Base-by-base conservation (phyloP, 2,113 vertebrate genomes). In the Podarcis muralis region DNA sequence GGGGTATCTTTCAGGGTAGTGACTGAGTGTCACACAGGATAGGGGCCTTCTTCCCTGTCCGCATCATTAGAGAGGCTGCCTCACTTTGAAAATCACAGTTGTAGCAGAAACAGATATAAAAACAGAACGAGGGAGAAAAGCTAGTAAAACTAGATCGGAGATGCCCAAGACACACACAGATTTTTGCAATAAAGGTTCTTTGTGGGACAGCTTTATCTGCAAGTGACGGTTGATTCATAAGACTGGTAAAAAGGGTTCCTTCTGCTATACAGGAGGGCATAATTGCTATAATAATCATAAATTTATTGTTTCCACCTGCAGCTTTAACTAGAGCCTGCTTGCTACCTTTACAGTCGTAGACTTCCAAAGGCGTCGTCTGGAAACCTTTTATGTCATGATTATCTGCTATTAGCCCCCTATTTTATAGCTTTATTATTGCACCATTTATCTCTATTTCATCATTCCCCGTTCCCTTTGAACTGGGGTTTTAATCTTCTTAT, bases 231-330 rank as follows among this genome's bases (percentile, higher is more conserved):
- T 83, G 87, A 88, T 83, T 76, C 66, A 77, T 75, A 88, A 83
- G 72, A 43, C 62, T 66, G 74, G 72, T 83, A 83, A 83, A 66
- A 87, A 83, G 32, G 37, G 37, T 66, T 75, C 80, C 57, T 83
- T 88, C 87, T 88, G 81, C 37, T 83, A 35, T 77, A 30, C 80
- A 83, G 66, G 37, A 71, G 53, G 71, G 59, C 25, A 83, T 77
- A 83, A 83, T 68, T 76, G 72, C 71, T 48, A 66, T 76, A 82
- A 83, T 88, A 65, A 76, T 76, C 57, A 83, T 88, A 88, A 32
- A 82, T 88, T 76, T 66, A 88, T 88, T 83, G 71, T 88, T 77
- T 83, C 72, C 62, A 88, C 81, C 71, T 77, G 81, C 59, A 62
- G 81, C 12, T 83, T 88, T 83, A 76, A 53, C 71, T 74, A n/a